A percentile compares a stretch with the other conserved stretches of the same genome.
Conservation (phyloP, 2,888 invertebrate genomes). For the Podabrus alpinus region DNA sequence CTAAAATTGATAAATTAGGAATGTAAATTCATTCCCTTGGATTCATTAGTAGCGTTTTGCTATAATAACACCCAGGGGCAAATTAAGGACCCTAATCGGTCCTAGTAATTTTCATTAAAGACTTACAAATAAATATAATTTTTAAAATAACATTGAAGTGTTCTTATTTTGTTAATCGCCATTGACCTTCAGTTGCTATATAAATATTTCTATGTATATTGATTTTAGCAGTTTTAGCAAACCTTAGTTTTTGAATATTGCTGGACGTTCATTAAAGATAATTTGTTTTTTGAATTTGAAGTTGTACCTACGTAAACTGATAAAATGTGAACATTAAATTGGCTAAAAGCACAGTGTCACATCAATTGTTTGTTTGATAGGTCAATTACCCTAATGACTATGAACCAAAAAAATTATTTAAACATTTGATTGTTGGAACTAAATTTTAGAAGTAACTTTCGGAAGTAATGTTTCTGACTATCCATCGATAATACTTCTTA, state of each 20-base stretch:
- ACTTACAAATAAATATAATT: not conserved
- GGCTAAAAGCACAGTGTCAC: not conserved
- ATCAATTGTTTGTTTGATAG: not conserved
- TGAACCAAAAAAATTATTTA: not conserved
- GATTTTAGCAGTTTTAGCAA: not conserved
- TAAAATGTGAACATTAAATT: not conserved
- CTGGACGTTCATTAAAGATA: not conserved
- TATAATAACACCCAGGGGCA: not conserved
- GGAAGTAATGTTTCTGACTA: not conserved
- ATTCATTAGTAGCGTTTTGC: not conserved
- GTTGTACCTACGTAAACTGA: not conserved
- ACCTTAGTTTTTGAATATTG: not conserved
- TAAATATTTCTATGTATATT: not conserved
- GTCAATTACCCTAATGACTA: not conserved
- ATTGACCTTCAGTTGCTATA: not conserved
- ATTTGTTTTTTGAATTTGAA: not conserved
- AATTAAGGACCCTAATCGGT: not conserved
- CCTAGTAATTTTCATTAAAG: not conserved
- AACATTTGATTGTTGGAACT: not conserved
- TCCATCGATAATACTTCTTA: not conserved
- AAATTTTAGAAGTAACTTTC: not conserved
- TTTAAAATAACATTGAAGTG: not conserved
- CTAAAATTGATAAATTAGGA: not conserved
- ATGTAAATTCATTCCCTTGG: not conserved
- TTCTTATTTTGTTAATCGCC: not conserved